Conservation (phyloP, 2,888 invertebrate genomes). For the Drosophila prolongata region DNA sequence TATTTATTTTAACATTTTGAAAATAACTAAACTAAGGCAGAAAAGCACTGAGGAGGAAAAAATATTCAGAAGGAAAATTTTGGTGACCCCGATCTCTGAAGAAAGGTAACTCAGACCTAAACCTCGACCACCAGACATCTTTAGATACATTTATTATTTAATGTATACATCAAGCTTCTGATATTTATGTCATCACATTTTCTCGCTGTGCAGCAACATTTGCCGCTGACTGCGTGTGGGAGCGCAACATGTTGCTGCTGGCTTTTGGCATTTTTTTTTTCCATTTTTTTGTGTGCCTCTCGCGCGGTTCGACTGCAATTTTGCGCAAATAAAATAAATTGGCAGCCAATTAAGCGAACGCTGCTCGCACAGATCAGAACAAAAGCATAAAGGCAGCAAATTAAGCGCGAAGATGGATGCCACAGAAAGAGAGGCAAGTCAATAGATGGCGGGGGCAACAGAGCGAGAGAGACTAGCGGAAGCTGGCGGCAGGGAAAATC, state of each 20-base stretch:
- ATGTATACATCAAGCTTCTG: too few relatives aligned
- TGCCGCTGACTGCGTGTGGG: conserved; percentile 68
- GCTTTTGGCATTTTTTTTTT: conserved; percentile 19
- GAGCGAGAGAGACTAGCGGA: conserved; percentile 44
- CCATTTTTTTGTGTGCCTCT: conserved; percentile 15
- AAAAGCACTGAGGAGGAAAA: too few relatives aligned
- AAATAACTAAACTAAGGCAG: too few relatives aligned
- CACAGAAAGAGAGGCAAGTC: conserved; percentile 18
- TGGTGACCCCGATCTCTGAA: background rate
- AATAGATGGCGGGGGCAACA: conserved; percentile 36
- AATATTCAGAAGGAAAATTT: background rate
- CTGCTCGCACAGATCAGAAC: conserved; percentile 61
- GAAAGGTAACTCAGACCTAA: too few relatives aligned
- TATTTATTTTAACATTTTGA: too few relatives aligned
- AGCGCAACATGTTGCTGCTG: conserved; percentile 74
- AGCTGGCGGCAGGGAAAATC: conserved; percentile 56
- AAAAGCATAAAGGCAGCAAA: conserved; percentile 78
- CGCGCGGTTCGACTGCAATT: conserved; percentile 63
- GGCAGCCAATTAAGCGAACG: conserved; percentile 76
- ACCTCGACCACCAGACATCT: too few relatives aligned
- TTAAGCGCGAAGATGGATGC: conserved; percentile 57
- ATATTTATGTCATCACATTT: background rate
- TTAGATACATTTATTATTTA: too few relatives aligned
- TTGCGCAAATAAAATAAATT: conserved; percentile 79
- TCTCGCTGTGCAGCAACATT: conserved; percentile 30